Evolutionary conservation across 2,888 invertebrate genomes (phyloP).

Genomic region (Cryptosula pallasiana): DNA sequence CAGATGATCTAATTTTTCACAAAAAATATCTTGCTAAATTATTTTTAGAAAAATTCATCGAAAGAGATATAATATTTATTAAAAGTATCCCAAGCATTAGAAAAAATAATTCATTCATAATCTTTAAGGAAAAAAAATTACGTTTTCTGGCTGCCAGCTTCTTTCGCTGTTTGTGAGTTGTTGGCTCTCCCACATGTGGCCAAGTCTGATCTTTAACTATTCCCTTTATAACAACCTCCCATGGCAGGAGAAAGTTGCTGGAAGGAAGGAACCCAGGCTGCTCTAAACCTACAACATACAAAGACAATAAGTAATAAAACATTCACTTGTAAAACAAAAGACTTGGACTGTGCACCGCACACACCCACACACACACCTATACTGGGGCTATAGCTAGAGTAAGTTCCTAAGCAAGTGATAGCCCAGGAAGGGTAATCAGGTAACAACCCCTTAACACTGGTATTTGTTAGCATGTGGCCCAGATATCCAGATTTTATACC

Average conservation of each 20-base stretch:
- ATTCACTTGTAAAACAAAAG: not conserved
- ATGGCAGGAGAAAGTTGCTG: slow-evolving; percentile 84
- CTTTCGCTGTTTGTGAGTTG: slow-evolving; percentile 4
- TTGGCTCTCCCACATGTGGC: slow-evolving; percentile 12
- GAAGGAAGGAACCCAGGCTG: slow-evolving; percentile 85
- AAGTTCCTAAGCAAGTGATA: slow-evolving; percentile 80
- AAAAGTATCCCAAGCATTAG: no score
- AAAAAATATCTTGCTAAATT: no score
- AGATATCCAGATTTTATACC: slow-evolving; percentile 74
- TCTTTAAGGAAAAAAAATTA: not conserved
- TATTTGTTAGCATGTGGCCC: slow-evolving; percentile 80
- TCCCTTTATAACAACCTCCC: slow-evolving; percentile 72
- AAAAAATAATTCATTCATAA: no score
- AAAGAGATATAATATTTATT: no score
- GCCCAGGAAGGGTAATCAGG: slow-evolving; percentile 89
- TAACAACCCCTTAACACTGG: slow-evolving; percentile 68
- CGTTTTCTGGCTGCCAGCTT: slow-evolving; percentile 13
- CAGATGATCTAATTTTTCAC: no score
- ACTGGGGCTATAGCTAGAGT: slow-evolving; percentile 78
- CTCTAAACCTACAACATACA: slow-evolving; percentile 57
- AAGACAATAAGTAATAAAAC: not conserved
- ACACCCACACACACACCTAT: slow-evolving; percentile 36
- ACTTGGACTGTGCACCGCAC: not conserved
- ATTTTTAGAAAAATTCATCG: no score
- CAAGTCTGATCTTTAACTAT: slow-evolving; percentile 11